Evolutionary conservation across 2,888 invertebrate genomes (phyloP).

Genomic region (Caenorhabditis angaria): DNA sequence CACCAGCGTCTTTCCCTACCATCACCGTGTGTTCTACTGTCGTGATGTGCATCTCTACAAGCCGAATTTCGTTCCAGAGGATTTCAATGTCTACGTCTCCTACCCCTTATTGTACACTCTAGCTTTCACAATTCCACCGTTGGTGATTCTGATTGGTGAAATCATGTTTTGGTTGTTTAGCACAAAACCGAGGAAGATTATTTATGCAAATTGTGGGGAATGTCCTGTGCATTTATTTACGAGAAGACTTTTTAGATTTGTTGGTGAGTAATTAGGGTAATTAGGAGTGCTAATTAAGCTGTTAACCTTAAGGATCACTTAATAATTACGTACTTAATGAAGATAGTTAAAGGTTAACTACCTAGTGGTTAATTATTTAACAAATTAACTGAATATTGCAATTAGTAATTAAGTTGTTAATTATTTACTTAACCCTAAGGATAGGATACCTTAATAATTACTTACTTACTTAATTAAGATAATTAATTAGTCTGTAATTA

Average conservation of each 20-base stretch:
- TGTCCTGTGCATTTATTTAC: slow-evolving; percentile 74
- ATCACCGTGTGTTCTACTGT: slow-evolving; percentile 71
- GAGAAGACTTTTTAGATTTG: slow-evolving; percentile 73
- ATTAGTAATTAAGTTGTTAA: too few species aligned
- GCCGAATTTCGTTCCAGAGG: slow-evolving; percentile 71
- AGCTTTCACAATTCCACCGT: slow-evolving; percentile 69
- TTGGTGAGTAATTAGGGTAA: slow-evolving; percentile 70
- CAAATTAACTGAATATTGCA: too few species aligned
- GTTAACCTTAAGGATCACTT: too few species aligned
- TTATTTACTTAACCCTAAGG: too few species aligned
- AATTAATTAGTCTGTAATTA: too few species aligned
- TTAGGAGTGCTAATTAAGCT: not conserved
- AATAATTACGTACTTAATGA: too few species aligned
- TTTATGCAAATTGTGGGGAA: slow-evolving; percentile 72
- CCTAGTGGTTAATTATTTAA: too few species aligned
- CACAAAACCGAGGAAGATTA: slow-evolving; percentile 73
- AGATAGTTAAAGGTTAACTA: too few species aligned
- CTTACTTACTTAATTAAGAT: too few species aligned
- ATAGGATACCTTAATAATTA: too few species aligned
- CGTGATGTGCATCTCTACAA: slow-evolving; percentile 69
- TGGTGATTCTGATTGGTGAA: slow-evolving; percentile 74
- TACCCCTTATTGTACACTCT: slow-evolving; percentile 69
- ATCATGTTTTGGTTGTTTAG: slow-evolving; percentile 74
- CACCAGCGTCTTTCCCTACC: slow-evolving; percentile 72
- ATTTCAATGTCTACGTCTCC: slow-evolving; percentile 72